phyloP scores from a whole-genome alignment of 2,797 vertebrate species.

The Centroberyx gerrardi region DNA sequence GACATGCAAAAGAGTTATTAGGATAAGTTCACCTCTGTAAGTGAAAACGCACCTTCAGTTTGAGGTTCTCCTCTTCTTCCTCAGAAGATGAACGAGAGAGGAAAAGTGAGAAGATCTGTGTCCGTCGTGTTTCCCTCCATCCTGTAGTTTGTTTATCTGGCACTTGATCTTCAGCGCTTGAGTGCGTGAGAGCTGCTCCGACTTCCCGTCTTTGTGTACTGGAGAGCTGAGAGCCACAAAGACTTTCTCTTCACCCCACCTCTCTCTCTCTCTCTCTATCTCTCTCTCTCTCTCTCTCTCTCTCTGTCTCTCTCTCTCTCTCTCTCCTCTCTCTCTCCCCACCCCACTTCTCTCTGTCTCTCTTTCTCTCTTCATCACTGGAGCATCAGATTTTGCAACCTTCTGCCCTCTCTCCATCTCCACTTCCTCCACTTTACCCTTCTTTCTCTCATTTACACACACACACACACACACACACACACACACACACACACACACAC shows the following conservation, averaged over 20 bases:
- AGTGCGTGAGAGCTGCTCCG: slow-evolving; percentile 41
- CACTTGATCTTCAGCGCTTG: slow-evolving; percentile 38
- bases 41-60: slow-evolving; percentile 44
- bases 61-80: slow-evolving; percentile 11
- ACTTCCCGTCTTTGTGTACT: slow-evolving; percentile 44
- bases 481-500: not conserved
- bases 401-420: slow-evolving; percentile 11
- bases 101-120: not conserved
- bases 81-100: slow-evolving; percentile 16
- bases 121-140: slow-evolving; percentile 9
- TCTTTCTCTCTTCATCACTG: not conserved
- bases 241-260: slow-evolving; percentile 31
- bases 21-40: slow-evolving; percentile 2
- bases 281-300: slow-evolving; percentile 4
- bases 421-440: not conserved
- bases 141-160: not conserved
- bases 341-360: not conserved
- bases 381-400: not conserved
- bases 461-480: slow-evolving; percentile 10
- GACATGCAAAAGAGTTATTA: slow-evolving; percentile 2
- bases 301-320: slow-evolving; percentile 11
- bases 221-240: not conserved
- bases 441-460: not conserved
- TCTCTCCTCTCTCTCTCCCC: not conserved
- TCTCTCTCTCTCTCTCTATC: slow-evolving; percentile 23